Evolutionary conservation across 2,888 invertebrate species (phyloP).

Genomic region (Trichogramma evanescens): DNA sequence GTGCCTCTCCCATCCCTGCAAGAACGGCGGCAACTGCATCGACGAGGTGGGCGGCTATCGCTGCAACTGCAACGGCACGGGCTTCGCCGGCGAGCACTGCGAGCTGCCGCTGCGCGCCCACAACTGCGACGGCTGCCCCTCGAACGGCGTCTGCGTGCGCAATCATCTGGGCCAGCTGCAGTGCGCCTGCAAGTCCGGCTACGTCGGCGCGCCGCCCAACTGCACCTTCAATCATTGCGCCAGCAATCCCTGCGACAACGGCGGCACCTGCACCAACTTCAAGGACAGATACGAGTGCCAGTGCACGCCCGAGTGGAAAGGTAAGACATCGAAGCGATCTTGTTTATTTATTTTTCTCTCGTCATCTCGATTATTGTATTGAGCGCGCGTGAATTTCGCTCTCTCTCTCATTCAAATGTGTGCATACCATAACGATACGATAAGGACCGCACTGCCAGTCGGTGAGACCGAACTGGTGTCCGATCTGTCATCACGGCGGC

Average conservation of each 20-base stretch:
- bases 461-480: constrained; percentile 36
- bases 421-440: neutral
- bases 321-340: constrained; percentile 43
- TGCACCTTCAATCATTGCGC: constrained; percentile 56
- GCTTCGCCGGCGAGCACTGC: constrained; percentile 53
- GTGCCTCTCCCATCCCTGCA: constrained; percentile 57
- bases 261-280: constrained; percentile 61
- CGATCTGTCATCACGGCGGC: constrained; percentile 51
- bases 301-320: constrained; percentile 65
- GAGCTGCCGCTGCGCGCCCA: constrained; percentile 48
- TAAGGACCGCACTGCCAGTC: constrained; percentile 34
- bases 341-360: neutral
- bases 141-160: constrained; percentile 61
- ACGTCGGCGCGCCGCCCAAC: constrained; percentile 43
- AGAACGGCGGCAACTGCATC: constrained; percentile 55
- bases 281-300: constrained; percentile 60
- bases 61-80: constrained; percentile 51
- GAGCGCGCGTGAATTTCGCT: neutral
- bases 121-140: constrained; percentile 55
- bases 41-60: constrained; percentile 55
- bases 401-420: neutral
- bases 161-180: constrained; percentile 45
- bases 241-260: constrained; percentile 67
- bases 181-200: constrained; percentile 64
- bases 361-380: neutral